These are phyloP conservation scores for Chamaea fasciata DNA, from an alignment of 2,113 vertebrate genomes.

Conservation along the genomic window DNA sequence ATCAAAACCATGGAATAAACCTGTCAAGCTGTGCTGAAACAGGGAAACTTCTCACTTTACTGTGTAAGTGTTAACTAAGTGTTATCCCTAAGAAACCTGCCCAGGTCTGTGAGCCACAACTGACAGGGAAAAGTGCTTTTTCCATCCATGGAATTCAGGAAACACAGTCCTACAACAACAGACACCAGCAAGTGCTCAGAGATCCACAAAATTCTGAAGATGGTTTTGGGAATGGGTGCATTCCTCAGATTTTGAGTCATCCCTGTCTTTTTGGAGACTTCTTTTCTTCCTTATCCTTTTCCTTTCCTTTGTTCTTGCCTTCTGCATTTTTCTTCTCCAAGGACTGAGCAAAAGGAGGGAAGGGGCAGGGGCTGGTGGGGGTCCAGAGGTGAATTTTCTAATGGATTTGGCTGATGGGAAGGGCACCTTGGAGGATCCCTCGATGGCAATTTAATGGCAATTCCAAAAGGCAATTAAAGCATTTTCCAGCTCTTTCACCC, in stretches of 20 bases:
- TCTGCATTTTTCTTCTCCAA: background rate
- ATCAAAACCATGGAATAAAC: background rate
- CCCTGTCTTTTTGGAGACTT: background rate
- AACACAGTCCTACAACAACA: background rate
- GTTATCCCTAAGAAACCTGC: background rate
- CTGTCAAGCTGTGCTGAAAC: background rate
- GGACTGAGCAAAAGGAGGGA: background rate
- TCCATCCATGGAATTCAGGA: background rate
- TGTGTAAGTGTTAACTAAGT: too few species aligned
- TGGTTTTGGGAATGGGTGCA: background rate
- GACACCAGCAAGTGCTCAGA: background rate
- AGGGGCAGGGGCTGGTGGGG: background rate
- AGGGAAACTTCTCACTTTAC: background rate
- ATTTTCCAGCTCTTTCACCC: background rate
- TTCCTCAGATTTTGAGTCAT: background rate
- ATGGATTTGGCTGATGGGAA: background rate
- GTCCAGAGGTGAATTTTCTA: background rate
- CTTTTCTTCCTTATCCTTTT: background rate
- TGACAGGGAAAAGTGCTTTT: background rate
- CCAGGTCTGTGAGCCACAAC: background rate
- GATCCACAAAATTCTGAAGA: background rate
- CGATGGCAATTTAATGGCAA: background rate
- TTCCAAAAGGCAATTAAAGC: background rate
- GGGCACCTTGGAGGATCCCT: background rate
- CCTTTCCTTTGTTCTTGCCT: background rate